Conservation (phyloP, 2,888 invertebrate genomes). For the Psococerastis gibbosa region DNA sequence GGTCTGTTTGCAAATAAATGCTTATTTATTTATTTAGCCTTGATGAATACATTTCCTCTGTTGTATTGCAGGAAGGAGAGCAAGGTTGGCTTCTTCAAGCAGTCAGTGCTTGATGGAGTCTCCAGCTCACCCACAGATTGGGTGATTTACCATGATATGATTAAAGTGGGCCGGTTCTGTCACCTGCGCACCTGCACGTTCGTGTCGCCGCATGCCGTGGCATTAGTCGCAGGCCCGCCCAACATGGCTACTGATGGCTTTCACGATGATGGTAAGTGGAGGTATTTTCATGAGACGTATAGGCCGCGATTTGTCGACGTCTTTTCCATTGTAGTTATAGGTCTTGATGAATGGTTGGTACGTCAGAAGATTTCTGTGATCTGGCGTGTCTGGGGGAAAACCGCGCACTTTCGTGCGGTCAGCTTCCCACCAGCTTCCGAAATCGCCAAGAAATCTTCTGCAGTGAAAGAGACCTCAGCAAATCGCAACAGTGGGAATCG, state of each 20-base stretch:
- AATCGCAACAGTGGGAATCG: too few relatives aligned
- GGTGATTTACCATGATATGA: constrained; percentile 75
- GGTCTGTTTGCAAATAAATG: too few relatives aligned
- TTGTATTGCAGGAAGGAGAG: constrained; percentile 34
- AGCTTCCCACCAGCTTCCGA: too few relatives aligned
- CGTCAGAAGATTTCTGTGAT: too few relatives aligned
- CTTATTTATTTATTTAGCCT: constrained; percentile 12
- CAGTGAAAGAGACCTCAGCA: too few relatives aligned
- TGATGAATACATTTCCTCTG: constrained; percentile 12
- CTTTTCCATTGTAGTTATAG: too few relatives aligned
- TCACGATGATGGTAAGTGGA: neutral
- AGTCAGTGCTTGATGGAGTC: constrained; percentile 32
- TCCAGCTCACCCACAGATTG: constrained; percentile 51
- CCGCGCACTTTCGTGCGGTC: too few relatives aligned
- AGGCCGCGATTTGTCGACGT: too few relatives aligned
- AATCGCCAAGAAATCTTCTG: too few relatives aligned
- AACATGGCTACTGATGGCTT: constrained; percentile 33
- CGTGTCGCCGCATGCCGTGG: constrained; percentile 61
- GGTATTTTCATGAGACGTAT: too few relatives aligned
- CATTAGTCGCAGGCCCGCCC: constrained; percentile 55
- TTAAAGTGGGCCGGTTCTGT: constrained; percentile 44
- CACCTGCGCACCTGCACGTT: constrained; percentile 62
- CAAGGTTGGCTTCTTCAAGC: constrained; percentile 39
- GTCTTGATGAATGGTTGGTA: too few relatives aligned
- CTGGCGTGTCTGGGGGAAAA: too few relatives aligned